Conservation (phyloP, 2,888 invertebrate species). For the Ischnus inquisitorius region DNA sequence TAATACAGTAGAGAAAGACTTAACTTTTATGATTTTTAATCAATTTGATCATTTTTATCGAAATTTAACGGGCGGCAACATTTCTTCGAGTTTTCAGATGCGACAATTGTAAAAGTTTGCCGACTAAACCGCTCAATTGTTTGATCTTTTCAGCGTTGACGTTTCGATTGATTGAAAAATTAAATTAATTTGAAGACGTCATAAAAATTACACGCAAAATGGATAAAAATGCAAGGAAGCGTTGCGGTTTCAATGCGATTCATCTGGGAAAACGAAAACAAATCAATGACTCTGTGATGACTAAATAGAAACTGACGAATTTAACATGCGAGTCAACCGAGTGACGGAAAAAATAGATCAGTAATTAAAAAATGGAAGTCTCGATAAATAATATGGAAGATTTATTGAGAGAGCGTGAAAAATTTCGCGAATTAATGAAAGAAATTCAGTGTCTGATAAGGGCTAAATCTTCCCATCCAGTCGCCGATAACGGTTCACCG, state of each 20-base stretch:
- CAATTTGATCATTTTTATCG: background rate
- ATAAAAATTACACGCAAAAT: background rate
- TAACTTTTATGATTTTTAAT: background rate
- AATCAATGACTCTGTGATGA: background rate
- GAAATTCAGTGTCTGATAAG: slow-evolving; percentile 46
- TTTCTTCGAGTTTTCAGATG: too few relatives aligned
- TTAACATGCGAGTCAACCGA: too few relatives aligned
- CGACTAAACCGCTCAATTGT: slow-evolving; percentile 8
- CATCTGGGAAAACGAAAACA: too few relatives aligned
- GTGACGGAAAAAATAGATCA: background rate
- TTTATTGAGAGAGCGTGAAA: slow-evolving; percentile 51
- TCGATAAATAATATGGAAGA: slow-evolving; percentile 17
- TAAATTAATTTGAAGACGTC: background rate
- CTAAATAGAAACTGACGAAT: background rate
- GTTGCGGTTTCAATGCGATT: background rate
- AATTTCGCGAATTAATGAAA: slow-evolving; percentile 46
- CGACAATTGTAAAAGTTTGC: too few relatives aligned
- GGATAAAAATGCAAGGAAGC: background rate
- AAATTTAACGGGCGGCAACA: background rate
- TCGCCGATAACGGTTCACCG: background rate
- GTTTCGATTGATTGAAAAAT: background rate
- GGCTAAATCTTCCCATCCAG: slow-evolving; percentile 3
- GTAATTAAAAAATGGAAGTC: background rate
- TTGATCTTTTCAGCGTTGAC: background rate
- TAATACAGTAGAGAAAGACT: background rate